Evolutionary conservation across 2,113 vertebrate species (phyloP).

Genomic region (Pipra filicauda): DNA sequence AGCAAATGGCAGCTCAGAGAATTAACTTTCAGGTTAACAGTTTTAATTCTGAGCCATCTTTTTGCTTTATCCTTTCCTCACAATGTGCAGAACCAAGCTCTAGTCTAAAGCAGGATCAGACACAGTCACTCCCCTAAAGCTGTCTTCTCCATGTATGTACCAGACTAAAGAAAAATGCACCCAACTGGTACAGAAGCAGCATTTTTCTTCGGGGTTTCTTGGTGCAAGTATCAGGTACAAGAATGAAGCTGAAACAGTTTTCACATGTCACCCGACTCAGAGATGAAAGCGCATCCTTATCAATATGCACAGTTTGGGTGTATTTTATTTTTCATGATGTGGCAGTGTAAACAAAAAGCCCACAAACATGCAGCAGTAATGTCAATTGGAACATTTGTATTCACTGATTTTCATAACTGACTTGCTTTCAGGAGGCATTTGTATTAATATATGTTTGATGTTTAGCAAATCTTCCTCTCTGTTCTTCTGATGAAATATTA

Average conservation of each 20-base stretch:
- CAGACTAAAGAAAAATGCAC: neutral
- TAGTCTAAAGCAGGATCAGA: neutral
- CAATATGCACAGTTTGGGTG: conserved; percentile 60
- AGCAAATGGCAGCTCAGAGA: neutral
- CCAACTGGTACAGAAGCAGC: neutral
- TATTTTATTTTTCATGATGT: conserved; percentile 71
- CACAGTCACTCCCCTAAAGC: neutral
- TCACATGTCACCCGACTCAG: conserved; percentile 37
- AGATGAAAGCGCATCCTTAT: conserved; percentile 62
- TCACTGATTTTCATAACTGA: conserved; percentile 63
- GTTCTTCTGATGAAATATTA: conserved; percentile 63
- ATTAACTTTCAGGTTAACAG: neutral
- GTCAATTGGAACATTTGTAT: conserved; percentile 71
- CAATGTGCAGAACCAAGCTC: neutral
- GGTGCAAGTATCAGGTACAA: conserved; percentile 33
- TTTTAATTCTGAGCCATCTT: neutral
- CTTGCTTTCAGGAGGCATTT: conserved; percentile 67
- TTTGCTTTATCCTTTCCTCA: neutral
- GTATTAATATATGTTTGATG: conserved; percentile 68
- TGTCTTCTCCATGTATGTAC: neutral
- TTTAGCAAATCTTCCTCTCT: conserved; percentile 56
- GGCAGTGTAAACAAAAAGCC: conserved; percentile 68
- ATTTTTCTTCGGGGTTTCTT: conserved; percentile 21
- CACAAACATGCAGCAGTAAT: conserved; percentile 58
- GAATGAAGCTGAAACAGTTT: conserved; percentile 24